These are phyloP conservation scores for Onychostruthus taczanowskii DNA, from an alignment of 2,113 vertebrate species.

Conservation along the genomic window DNA sequence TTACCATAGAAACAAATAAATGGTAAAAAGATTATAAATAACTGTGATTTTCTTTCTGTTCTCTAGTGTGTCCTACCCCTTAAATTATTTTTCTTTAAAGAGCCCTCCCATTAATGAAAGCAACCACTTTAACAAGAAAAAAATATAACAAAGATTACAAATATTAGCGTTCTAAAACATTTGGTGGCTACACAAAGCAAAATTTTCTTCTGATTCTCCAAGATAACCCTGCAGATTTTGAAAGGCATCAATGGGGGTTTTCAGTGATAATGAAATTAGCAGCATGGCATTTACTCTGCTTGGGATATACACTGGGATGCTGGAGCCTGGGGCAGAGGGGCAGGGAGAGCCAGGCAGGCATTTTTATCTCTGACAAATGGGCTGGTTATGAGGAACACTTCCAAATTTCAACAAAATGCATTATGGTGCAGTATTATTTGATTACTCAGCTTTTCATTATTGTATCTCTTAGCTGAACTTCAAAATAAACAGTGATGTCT, in stretches of 20 bases:
- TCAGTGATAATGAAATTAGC: not conserved
- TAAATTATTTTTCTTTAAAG: not conserved
- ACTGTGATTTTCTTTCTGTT: not conserved
- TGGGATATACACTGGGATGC: not conserved
- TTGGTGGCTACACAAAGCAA: not conserved
- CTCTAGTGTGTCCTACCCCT: not conserved
- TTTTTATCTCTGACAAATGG: not conserved
- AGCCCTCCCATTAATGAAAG: not conserved
- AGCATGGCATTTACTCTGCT: not conserved
- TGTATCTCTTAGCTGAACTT: not conserved
- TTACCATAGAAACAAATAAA: not conserved
- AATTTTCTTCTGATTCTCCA: not conserved
- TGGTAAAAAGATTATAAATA: not conserved
- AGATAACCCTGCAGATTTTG: not conserved
- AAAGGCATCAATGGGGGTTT: not conserved
- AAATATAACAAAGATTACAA: not conserved
- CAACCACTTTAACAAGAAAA: not conserved
- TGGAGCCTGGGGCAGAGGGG: not conserved
- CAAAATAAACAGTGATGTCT: not conserved
- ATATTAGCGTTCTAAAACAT: not conserved
- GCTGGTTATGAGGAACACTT: not conserved
- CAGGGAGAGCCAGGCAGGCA: not conserved
- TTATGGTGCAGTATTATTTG: not conserved
- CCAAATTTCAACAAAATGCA: not conserved
- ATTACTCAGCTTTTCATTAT: not conserved